Evolutionary conservation across 1,140 invertebrate species (phyloP).

Genomic region (Leptinotarsa texana): DNA sequence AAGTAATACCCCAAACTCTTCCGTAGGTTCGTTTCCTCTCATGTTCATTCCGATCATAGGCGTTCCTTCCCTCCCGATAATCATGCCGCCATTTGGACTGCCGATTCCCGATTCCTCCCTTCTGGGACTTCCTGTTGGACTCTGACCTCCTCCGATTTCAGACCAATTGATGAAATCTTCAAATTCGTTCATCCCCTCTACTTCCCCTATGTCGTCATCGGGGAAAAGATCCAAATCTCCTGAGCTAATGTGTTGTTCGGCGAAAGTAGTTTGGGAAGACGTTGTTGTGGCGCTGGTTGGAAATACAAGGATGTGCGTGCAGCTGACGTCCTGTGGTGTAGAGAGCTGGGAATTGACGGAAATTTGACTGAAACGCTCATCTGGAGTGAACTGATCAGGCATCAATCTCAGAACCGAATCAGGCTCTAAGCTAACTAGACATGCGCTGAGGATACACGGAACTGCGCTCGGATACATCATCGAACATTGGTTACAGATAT

Average conservation of each 20-base stretch:
- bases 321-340: slow-evolving; percentile 91
- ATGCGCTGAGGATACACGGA: slow-evolving; percentile 93
- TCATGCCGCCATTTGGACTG: slow-evolving; percentile 64
- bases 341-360: slow-evolving; percentile 83
- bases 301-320: slow-evolving; percentile 98
- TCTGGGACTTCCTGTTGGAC: slow-evolving; percentile 63
- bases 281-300: slow-evolving; percentile 96
- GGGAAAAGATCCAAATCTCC: slow-evolving; percentile 70
- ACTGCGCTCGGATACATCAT: slow-evolving; percentile 77
- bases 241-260: slow-evolving; percentile 73
- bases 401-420: slow-evolving; percentile 92
- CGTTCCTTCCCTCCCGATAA: slow-evolving; percentile 62
- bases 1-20: slow-evolving; percentile 82
- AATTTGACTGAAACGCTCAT: slow-evolving; percentile 84
- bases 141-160: slow-evolving; percentile 65
- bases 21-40: slow-evolving; percentile 45
- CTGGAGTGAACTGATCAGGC: slow-evolving; percentile 93
- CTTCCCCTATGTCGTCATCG: slow-evolving; percentile 75
- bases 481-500: slow-evolving; percentile 88
- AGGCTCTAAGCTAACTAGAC: slow-evolving; percentile 94
- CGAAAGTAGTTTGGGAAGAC: slow-evolving; percentile 85
- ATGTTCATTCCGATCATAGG: slow-evolving; percentile 53
- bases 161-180: slow-evolving; percentile 74
- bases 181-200: slow-evolving; percentile 72
- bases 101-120: slow-evolving; percentile 61